These are phyloP conservation scores for Nyleta sp. DNA, from an alignment of 2,888 invertebrate genomes.

Conservation along the genomic window DNA sequence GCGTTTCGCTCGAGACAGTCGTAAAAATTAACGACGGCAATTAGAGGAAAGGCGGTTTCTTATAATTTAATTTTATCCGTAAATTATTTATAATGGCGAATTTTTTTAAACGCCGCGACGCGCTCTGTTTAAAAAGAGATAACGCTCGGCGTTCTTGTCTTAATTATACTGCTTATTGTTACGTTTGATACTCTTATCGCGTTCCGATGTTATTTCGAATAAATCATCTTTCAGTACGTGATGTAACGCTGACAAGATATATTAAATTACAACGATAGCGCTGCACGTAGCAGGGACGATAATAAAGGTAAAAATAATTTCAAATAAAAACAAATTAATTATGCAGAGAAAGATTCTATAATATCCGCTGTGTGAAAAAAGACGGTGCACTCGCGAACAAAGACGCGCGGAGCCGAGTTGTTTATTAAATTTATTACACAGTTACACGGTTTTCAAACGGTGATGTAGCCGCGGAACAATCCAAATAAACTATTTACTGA, in stretches of 20 bases:
- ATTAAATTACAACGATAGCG: slow-evolving; percentile 39
- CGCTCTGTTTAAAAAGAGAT: slow-evolving; percentile 34
- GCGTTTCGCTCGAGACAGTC: slow-evolving; percentile 52
- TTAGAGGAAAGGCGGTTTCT: slow-evolving; percentile 61
- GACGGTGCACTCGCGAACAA: neutral
- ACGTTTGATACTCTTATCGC: slow-evolving; percentile 52
- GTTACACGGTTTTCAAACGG: no score
- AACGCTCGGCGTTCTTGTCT: slow-evolving; percentile 27
- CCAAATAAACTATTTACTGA: no score
- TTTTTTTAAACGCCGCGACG: slow-evolving; percentile 41
- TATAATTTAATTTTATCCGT: slow-evolving; percentile 62
- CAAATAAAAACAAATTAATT: slow-evolving; percentile 34
- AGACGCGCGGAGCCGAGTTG: slow-evolving; percentile 15
- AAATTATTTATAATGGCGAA: slow-evolving; percentile 60
- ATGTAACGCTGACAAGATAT: slow-evolving; percentile 53
- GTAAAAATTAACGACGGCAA: slow-evolving; percentile 63
- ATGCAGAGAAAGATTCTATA: slow-evolving; percentile 39
- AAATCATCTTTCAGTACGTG: slow-evolving; percentile 45
- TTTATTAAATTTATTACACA: slow-evolving; percentile 56
- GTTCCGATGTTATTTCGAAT: slow-evolving; percentile 39
- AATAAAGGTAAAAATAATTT: slow-evolving; percentile 20
- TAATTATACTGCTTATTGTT: slow-evolving; percentile 52
- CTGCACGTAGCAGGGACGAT: slow-evolving; percentile 12
- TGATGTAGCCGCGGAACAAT: no score
- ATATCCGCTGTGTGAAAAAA: slow-evolving; percentile 22